These are phyloP conservation scores for Eristalinus aeneus DNA, from an alignment of 2,888 invertebrate species.

Conservation along the genomic window DNA sequence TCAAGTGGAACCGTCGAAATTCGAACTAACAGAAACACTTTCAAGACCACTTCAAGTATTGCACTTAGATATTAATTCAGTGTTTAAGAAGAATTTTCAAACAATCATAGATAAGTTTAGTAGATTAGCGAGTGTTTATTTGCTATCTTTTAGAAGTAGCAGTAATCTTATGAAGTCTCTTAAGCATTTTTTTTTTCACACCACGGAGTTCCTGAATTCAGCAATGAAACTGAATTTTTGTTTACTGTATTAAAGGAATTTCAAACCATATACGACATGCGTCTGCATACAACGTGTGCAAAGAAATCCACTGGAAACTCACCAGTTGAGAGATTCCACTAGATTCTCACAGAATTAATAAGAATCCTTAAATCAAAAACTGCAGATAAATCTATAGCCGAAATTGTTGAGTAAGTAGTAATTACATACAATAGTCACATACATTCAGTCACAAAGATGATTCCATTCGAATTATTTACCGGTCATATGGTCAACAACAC, in stretches of 20 bases:
- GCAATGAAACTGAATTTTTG: slow-evolving; percentile 64
- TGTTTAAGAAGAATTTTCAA: slow-evolving; percentile 15
- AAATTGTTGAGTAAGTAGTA: background rate
- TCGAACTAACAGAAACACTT: background rate
- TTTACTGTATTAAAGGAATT: slow-evolving; percentile 50
- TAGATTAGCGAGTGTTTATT: slow-evolving; percentile 60
- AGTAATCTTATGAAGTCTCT: slow-evolving; percentile 48
- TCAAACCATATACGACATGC: background rate
- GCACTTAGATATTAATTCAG: slow-evolving; percentile 12
- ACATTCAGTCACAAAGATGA: background rate
- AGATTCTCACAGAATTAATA: background rate
- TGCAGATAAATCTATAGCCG: background rate
- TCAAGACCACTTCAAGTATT: slow-evolving; percentile 20
- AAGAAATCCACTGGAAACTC: slow-evolving; percentile 10
- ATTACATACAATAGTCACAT: slow-evolving; percentile 4
- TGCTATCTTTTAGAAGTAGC: slow-evolving; percentile 44
- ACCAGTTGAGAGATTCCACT: slow-evolving; percentile 5
- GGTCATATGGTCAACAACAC: background rate
- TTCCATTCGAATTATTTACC: background rate
- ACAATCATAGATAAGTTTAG: slow-evolving; percentile 70
- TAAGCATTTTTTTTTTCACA: slow-evolving; percentile 36
- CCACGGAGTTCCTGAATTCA: slow-evolving; percentile 44
- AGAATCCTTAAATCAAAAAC: background rate
- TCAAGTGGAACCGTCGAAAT: background rate
- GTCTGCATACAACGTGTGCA: slow-evolving; percentile 10